A percentile compares a stretch with the other conserved stretches of the same genome.
These are phyloP conservation scores for Ursus arctos DNA, from an alignment of 2,113 vertebrate species.

Conservation along the genomic window DNA sequence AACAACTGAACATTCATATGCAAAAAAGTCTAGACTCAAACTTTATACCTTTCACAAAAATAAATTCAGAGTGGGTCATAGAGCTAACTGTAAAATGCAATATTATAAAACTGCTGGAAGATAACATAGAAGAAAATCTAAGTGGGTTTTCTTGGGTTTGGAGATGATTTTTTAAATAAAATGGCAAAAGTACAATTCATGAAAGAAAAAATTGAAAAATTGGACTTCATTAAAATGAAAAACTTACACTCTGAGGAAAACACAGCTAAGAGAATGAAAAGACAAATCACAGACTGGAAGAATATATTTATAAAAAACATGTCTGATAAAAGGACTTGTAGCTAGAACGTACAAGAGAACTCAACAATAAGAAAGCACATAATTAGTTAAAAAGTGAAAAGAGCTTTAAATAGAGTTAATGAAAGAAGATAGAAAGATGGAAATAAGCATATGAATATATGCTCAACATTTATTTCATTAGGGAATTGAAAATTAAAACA, in stretches of 20 bases:
- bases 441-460: background rate
- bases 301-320: background rate
- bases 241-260: background rate
- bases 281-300: background rate
- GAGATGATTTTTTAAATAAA: background rate
- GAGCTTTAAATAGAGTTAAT: background rate
- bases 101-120: background rate
- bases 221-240: constrained; percentile 1
- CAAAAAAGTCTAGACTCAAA: background rate
- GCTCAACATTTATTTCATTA: background rate
- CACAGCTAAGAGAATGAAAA: background rate
- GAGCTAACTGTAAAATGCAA: background rate
- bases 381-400: background rate
- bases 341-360: background rate
- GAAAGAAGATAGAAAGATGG: background rate
- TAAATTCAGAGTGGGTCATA: background rate
- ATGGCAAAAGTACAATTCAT: background rate
- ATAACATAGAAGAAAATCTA: background rate
- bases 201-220: background rate
- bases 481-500: background rate
- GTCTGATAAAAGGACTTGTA: background rate
- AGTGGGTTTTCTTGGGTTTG: background rate
- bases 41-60: background rate
- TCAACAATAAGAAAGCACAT: background rate
- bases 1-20: background rate